Evolutionary conservation across 1,140 invertebrate species (phyloP), one percentile per base, ranked within the genome.

Genomic region (Aphis gossypii): DNA sequence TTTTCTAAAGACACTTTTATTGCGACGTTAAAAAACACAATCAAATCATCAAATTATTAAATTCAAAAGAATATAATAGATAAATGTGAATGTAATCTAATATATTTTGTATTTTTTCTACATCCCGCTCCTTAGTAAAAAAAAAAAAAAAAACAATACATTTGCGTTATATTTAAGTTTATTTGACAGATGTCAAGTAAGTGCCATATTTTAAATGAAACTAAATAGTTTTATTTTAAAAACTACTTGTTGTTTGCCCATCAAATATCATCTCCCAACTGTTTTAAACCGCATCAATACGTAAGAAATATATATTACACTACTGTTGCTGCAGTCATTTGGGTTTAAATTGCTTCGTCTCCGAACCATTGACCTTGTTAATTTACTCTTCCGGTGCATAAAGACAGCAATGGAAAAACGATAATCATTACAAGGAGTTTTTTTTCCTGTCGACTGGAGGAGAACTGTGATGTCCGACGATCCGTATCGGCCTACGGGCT

Each of bases 321-420:
- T 44, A 30, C 38, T 25, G 14, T 38, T 14, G 11, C 44, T 25
- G 35, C 41, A 60, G 38, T 68, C 54, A 90, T 90, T 68, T n/a
- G 60, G 35, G 60, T 25, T 41, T 20, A 90, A 90, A 90, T 89
- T 76, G 25, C 41, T 91, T 91, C 56, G 44, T 76, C 68, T 48
- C 41, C 90, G 35, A 92, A 92, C 68, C 90, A 51, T 92, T 92
- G 90, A 83, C 90, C 90, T 92, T 92, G 90, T 92, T 92, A 92
- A 92, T 92, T 90, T 68, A 90, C 54, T 68, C 89, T 68, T 90
- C 89, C 54, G 54, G 54, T 30, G 54, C 54, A n/a, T 90, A 60
- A 68, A 90, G 89, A 90, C 54, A n/a, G 38, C 38, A 44, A 44
- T 90, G 54, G 54, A 90, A 90, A 68, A 90, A 90, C 89, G 56